Evolutionary conservation across 2,113 vertebrate species (phyloP).

Genomic region (Passer domesticus): DNA sequence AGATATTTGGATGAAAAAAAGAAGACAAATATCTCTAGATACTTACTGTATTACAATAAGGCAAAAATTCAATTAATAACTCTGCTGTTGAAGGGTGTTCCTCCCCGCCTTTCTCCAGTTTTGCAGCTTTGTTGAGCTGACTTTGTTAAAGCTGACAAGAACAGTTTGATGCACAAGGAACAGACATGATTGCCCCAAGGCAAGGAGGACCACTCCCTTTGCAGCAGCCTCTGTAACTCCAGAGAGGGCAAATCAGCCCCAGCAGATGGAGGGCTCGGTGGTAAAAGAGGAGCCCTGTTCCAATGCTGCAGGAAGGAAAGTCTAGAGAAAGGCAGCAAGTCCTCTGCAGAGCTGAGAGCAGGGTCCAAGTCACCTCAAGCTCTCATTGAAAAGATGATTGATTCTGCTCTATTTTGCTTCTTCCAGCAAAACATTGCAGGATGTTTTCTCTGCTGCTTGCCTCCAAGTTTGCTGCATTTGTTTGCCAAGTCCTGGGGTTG

Average conservation of each 20-base stretch:
- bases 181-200: neutral
- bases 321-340: neutral
- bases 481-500: slow-evolving; percentile 32
- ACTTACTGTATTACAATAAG: neutral
- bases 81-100: neutral
- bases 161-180: neutral
- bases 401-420: slow-evolving; percentile 40
- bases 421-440: slow-evolving; percentile 32
- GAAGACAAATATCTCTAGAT: neutral
- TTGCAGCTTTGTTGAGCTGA: neutral
- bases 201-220: neutral
- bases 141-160: neutral
- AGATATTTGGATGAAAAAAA: neutral
- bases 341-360: neutral
- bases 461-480: neutral
- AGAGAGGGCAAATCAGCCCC: neutral
- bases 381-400: slow-evolving; percentile 46
- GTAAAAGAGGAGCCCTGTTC: neutral
- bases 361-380: slow-evolving; percentile 25
- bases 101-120: neutral
- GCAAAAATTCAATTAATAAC: neutral
- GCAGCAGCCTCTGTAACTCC: neutral
- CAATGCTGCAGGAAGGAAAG: neutral
- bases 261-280: neutral
- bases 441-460: slow-evolving; percentile 5